Evolutionary conservation across 2,888 invertebrate genomes (phyloP).

Genomic region (Drosophila subquinaria): DNA sequence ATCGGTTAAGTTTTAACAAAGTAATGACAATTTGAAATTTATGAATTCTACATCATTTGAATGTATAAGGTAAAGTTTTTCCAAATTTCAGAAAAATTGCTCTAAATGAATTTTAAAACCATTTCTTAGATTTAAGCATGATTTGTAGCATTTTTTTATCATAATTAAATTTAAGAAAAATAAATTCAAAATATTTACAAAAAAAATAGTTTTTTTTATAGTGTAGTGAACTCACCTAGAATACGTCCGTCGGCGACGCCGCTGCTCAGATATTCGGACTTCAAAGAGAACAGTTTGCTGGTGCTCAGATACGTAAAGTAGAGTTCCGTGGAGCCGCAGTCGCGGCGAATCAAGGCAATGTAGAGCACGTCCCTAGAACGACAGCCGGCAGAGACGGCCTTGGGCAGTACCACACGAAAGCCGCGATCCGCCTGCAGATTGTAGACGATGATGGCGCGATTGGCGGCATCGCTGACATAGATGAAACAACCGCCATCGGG

Average conservation of each 20-base stretch:
- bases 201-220: too few species aligned
- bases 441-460: constrained; percentile 89
- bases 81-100: too few species aligned
- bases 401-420: constrained; percentile 89
- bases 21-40: too few species aligned
- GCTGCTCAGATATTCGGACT: constrained; percentile 88
- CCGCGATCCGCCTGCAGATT: constrained; percentile 88
- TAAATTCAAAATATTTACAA: too few species aligned
- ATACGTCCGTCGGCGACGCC: constrained; percentile 87
- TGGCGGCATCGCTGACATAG: constrained; percentile 90
- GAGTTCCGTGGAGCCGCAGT: constrained; percentile 87
- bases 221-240: constrained; percentile 76
- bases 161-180: too few species aligned
- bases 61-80: too few species aligned
- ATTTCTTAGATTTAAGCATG: too few species aligned
- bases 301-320: constrained; percentile 89
- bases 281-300: constrained; percentile 88
- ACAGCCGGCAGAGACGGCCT: constrained; percentile 86
- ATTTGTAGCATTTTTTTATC: too few species aligned
- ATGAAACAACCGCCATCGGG: constrained; percentile 88
- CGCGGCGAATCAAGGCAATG: constrained; percentile 88
- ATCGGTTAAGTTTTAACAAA: too few species aligned
- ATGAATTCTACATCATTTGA: too few species aligned
- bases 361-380: constrained; percentile 89
- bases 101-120: too few species aligned